Conservation (phyloP, 2,888 invertebrate genomes). For the Platycheirus rosarum region DNA sequence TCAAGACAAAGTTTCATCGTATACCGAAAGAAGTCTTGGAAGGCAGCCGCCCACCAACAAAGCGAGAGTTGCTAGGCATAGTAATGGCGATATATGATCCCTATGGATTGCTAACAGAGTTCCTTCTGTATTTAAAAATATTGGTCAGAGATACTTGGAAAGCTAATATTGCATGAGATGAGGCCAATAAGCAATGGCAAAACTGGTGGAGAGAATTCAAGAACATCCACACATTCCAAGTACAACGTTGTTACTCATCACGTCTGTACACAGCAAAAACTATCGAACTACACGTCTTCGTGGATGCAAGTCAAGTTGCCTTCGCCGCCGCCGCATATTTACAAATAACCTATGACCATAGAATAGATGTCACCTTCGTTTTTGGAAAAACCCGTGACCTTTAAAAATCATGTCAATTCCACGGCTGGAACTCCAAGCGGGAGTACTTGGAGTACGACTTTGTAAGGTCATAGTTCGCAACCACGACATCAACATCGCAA, state of each 20-base stretch:
- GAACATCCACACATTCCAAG: not conserved
- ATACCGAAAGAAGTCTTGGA: slow-evolving; percentile 37
- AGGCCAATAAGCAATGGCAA: slow-evolving; percentile 5
- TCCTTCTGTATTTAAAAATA: slow-evolving; percentile 53
- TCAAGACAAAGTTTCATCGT: slow-evolving; percentile 38
- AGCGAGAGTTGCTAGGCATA: slow-evolving; percentile 29
- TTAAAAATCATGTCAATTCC: slow-evolving; percentile 41
- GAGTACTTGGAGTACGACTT: slow-evolving; percentile 49
- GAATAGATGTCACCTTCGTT: slow-evolving; percentile 34
- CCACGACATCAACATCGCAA: slow-evolving; percentile 30
- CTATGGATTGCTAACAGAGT: slow-evolving; percentile 74
- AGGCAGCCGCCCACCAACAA: slow-evolving; percentile 42
- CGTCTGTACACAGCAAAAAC: not conserved
- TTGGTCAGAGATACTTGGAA: slow-evolving; percentile 28
- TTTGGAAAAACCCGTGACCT: slow-evolving; percentile 36
- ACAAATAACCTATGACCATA: not conserved
- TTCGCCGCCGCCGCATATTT: slow-evolving; percentile 12
- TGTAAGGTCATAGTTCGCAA: slow-evolving; percentile 34
- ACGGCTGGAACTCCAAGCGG: slow-evolving; percentile 59
- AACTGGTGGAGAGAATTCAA: slow-evolving; percentile 17
- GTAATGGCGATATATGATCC: slow-evolving; percentile 34
- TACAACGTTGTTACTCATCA: slow-evolving; percentile 18
- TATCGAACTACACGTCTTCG: slow-evolving; percentile 7
- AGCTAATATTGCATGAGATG: slow-evolving; percentile 9
- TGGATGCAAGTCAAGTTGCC: slow-evolving; percentile 15